Evolutionary conservation across 1,140 invertebrate species (phyloP), one percentile per base, ranked within the genome.

Genomic region (Megathymus violae): DNA sequence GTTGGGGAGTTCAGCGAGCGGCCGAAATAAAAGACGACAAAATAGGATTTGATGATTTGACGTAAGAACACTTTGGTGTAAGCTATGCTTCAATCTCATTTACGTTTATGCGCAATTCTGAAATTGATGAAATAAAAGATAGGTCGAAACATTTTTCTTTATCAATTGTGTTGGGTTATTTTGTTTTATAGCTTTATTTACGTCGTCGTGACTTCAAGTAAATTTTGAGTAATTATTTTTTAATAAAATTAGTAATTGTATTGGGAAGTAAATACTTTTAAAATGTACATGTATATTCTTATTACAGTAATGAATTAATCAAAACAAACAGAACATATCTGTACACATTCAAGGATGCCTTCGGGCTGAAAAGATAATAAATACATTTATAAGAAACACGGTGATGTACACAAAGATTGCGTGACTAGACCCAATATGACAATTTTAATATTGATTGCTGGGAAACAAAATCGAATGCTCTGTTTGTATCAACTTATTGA

Each of bases 1-100:
- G 63, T 66, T 59, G 67, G 48, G 7, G 51, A 47, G 62, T 31
- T 44, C 36, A 41, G 44, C 62, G 51, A 41, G 40, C 62, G 51
- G 62, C 16, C 56, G 56, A 56, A 67, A 74, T 71, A 74, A 76
- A 72, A 67, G 69, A 73, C 40, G 64, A 73, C 69, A 67, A 78
- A 75, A 71, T 74, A 64, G 71, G 64, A 74, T 76, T 74, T 63
- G 62, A 51, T 43, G 56, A 62, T 68, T 44, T 59, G 27, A 34
- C 56, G 43, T 60, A 66, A 67, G 58, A 61, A 64, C 46, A 62
- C 54, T 51, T 34, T 68, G 61, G 50, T 62, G 41, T 62, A 50
- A 58, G 31, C 36, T 36, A 15, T 38, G 60, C 65, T 66, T 56
- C 36, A 59, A 73, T 58, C 56, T 64, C 62, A 16, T 44, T 48